These are phyloP conservation scores for Ceyx cyanopectus DNA, from an alignment of 2,113 vertebrate genomes.

Conservation along the genomic window DNA sequence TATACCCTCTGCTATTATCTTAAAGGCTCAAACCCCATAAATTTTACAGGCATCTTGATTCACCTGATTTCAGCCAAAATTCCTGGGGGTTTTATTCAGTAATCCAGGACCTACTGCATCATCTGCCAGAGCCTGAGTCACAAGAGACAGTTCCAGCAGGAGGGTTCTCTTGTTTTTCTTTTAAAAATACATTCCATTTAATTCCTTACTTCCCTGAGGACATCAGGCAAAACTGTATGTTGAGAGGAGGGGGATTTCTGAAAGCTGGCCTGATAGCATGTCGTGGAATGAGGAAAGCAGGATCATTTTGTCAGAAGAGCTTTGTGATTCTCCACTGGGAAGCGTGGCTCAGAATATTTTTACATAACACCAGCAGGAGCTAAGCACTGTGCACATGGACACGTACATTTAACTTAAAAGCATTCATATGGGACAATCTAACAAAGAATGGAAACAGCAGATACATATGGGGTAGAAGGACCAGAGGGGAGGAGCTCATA, in stretches of 20 bases:
- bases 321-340: background rate
- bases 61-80: background rate
- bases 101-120: background rate
- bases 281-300: background rate
- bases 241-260: background rate
- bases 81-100: background rate
- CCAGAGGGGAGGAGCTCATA: background rate
- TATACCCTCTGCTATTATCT: conserved; percentile 43
- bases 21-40: background rate
- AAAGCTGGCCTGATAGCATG: background rate
- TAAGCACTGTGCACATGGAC: background rate
- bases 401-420: background rate
- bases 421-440: background rate
- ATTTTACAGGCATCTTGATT: background rate
- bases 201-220: conserved; percentile 40
- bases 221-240: background rate
- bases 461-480: background rate
- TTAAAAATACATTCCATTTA: conserved; percentile 54
- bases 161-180: conserved; percentile 10
- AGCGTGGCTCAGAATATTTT: background rate
- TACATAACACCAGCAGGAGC: background rate
- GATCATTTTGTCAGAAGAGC: background rate
- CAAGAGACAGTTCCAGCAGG: conserved; percentile 28
- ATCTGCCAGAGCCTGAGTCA: too few species aligned
- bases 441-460: background rate